Evolutionary conservation across 1,140 invertebrate species (phyloP), one percentile per base, ranked within the genome.

Genomic region (Neuroterus valhalla): DNA sequence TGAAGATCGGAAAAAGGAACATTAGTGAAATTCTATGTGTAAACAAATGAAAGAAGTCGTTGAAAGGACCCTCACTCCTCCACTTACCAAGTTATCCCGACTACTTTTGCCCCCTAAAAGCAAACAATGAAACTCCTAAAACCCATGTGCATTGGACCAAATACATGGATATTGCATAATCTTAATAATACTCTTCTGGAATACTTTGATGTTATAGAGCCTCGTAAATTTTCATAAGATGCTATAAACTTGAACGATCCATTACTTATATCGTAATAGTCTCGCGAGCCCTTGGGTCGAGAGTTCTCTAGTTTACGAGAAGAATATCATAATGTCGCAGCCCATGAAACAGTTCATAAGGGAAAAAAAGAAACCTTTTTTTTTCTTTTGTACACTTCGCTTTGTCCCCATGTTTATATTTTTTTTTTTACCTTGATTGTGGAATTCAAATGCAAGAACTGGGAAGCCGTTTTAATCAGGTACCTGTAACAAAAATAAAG

Each of bases 181-280:
- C 26, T 62, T 62, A 26, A 62, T 62, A 62, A 62, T 15, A n/a
- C 55, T 52, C 23, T 52, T 55, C 15, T 14, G 14, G 5, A 31
- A 23, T 14, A 62, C 26, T 62, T 38, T n/a, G 12, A 62, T 62
- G 55, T n/a, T 38, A 31, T 14, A 62, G 55, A 31, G 15, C 15
- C 55, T 62, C 55, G 23, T 62, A 62, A 62, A 62, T 62, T 62
- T 62, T 26, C 55, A 62, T 31, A 62, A 62, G 23, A 62, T 14
- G 55, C n/a, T 62, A 38, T 31, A 31, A 31, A 52, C 19, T 21
- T 62, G 15, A 62, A 62, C 12, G 46, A 19, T 48, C 17, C 46
- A n/a, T 17, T 48, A 48, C n/a, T 48, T 38, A 38, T 38, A 38
- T 38, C 15, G 15, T 48, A 8, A 48, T 48, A 8, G 15, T 48